Base-by-base conservation (phyloP, 2,888 invertebrate species). In the Euplagia quadripunctaria region DNA sequence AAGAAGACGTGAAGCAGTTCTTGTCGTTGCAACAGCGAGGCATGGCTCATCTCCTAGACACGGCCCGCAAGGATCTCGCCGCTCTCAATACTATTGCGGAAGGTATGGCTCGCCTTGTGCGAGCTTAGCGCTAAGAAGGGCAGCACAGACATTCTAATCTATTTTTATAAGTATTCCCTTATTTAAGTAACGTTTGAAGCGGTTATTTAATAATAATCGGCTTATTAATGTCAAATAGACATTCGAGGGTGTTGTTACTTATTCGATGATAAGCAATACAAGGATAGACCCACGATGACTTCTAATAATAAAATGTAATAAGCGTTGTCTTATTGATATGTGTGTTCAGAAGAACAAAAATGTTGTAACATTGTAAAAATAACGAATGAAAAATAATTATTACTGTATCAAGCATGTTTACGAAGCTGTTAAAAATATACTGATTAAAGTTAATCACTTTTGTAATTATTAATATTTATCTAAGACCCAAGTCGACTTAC, bases 1-100 rank as follows among this genome's bases (percentile, higher is more conserved):
- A 97, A 92, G 97, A 97, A 82, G 97, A 97, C 88, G 96, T 97
- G 89, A 97, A 97, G 81, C 96, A 98, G 94, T 98, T 98, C 92
- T 93, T 99, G 73, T 96, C 97, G 67, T 97, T 98, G 95, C 98
- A 99, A 88, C 99, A 99, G 89, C 97, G 97, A 77, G 99, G 99
- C 0, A 98, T 99, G 96, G 97, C 97, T 49, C 98, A 98, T 86
- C 95, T 99, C 41, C 97, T 99, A 78, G 97, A 97, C 74, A 98
- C 98, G 0, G 97, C 98, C 49, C 98, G 98, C 82, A 97, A 97
- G 70, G 99, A 99, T 90, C 91, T 98, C 77, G 97, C 97, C 71
- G 97, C 98, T 46, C 94, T 99, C 74, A 97, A 97, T 89, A 97
- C 97, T 52, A 98, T 98, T 78, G 96, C 97, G n/a, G 97, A 97